These are phyloP conservation scores for Cephus rjabovi DNA, from an alignment of 2,888 invertebrate species.

Conservation along the genomic window DNA sequence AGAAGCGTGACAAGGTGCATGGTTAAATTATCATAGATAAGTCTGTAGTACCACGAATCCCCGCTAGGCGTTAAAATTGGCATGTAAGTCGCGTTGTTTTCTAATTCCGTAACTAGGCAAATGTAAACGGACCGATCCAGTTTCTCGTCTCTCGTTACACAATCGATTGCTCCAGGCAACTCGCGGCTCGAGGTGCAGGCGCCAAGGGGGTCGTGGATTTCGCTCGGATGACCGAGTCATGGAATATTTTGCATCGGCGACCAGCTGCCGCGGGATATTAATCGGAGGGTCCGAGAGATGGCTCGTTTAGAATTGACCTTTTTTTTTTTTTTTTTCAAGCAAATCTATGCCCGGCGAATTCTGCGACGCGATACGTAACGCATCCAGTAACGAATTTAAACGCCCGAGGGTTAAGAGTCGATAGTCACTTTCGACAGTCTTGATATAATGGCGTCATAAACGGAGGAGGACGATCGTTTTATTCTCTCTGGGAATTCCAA, in stretches of 20 bases:
- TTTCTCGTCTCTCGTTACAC: slow-evolving; percentile 13
- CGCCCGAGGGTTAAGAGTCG: background rate
- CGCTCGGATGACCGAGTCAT: background rate
- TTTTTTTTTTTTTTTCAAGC: no score
- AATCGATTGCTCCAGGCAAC: slow-evolving; percentile 6
- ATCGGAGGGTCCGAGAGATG: background rate
- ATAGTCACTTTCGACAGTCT: background rate
- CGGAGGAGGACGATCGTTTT: background rate
- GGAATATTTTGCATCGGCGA: background rate
- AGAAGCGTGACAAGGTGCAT: no score
- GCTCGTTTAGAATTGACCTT: no score
- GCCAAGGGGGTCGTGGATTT: background rate
- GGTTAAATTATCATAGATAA: background rate
- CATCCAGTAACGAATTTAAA: background rate
- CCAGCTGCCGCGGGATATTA: background rate
- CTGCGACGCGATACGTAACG: background rate
- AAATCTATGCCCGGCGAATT: no score
- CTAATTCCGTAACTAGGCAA: slow-evolving; percentile 17
- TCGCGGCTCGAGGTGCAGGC: background rate
- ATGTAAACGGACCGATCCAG: slow-evolving; percentile 16
- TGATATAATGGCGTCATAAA: background rate
- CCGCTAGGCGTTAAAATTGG: background rate
- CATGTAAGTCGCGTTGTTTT: background rate
- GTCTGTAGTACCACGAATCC: background rate
- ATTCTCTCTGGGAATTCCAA: background rate